Evolutionary conservation across 1,140 invertebrate species (phyloP).

Genomic region (Venustaconcha ellipsiformis): DNA sequence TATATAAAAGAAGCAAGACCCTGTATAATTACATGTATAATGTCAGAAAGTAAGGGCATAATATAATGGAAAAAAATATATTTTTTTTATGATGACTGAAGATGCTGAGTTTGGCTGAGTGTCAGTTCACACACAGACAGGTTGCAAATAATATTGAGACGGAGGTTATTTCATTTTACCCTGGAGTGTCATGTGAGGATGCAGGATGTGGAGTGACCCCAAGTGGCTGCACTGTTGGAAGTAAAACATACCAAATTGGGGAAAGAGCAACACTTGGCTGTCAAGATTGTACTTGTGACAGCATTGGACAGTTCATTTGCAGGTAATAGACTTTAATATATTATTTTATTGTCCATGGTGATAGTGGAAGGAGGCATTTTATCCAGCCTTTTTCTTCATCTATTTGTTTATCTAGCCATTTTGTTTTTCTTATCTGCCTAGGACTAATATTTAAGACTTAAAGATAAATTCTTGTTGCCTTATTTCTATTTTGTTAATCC

Average conservation of each 20-base stretch:
- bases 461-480: too few relatives aligned
- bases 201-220: slow-evolving; percentile 40
- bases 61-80: neutral
- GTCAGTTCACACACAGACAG: slow-evolving; percentile 54
- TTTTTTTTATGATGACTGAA: slow-evolving; percentile 21
- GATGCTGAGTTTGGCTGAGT: slow-evolving; percentile 52
- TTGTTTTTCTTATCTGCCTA: too few relatives aligned
- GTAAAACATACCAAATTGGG: slow-evolving; percentile 41
- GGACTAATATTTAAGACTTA: too few relatives aligned
- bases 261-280: slow-evolving; percentile 47
- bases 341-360: too few relatives aligned
- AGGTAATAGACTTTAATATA: slow-evolving; percentile 28
- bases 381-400: too few relatives aligned
- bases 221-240: slow-evolving; percentile 44
- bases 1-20: neutral
- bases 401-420: too few relatives aligned
- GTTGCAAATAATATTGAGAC: slow-evolving; percentile 39
- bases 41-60: neutral
- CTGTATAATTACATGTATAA: neutral
- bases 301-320: slow-evolving; percentile 47
- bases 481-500: too few relatives aligned
- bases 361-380: too few relatives aligned
- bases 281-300: slow-evolving; percentile 57
- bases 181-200: slow-evolving; percentile 53
- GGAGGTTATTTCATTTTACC: slow-evolving; percentile 60